Evolutionary conservation across 2,797 vertebrate species (phyloP), one percentile per base, ranked within the genome.

Genomic region (Phylloscopus collybita): DNA sequence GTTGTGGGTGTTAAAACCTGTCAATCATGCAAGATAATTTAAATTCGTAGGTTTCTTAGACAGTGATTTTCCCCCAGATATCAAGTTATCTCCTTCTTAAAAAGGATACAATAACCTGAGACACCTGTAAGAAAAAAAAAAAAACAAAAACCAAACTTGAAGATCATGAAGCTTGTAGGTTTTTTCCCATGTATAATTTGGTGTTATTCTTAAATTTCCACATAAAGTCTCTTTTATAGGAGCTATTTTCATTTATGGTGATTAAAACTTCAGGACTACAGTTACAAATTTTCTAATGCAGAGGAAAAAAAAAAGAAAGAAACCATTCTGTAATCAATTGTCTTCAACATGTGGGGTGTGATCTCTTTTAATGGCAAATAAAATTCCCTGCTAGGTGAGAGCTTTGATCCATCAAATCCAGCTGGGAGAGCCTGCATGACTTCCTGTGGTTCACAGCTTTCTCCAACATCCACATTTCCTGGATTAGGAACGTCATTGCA

Each of bases 1-100:
- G 65, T 71, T 80, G 73, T 94, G 91, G 93, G 91, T 94, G 91
- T 93, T 96, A 73, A 44, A 92, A 64, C 27, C 45, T 93, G 78
- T 61, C 90, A 94, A 20, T 94, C 88, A 61, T 0, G 2, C 7
- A 44, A 54, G 61, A 92, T 61, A 81, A 90, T 89, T 95, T 93
- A 83, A 95, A 96, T 93, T 73, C 32, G 20, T 60, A 71, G 67
- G 76, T 92, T 92, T 92, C 62, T 88, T 78, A 92, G 80, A 71
- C 59, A 73, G 57, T 79, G 59, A 87, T 94, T 95, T 92, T 90
- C 56, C 81, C n/a, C 45, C 54, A 74, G 83, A 74, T 92, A 88
- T 66, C 78, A 70, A 84, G 71, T 36, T 81, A 81, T 72, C 88
- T 88, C 70, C 51, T 51, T 56, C 51, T 72, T 64, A 30, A 86